These are phyloP conservation scores for Plotosus lineatus DNA, from an alignment of 2,113 vertebrate genomes.

Conservation along the genomic window DNA sequence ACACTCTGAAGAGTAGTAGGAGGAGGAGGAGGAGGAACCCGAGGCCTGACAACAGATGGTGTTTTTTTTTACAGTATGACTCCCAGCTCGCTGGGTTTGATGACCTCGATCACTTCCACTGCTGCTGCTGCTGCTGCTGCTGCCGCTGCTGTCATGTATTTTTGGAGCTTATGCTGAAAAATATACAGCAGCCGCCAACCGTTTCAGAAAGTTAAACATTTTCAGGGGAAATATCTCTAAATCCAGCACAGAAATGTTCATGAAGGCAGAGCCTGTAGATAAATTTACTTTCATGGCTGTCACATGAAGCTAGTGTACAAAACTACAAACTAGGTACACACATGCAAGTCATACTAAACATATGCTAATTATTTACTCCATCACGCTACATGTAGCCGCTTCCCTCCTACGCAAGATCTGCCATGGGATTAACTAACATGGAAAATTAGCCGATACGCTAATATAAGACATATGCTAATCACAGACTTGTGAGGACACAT, in stretches of 20 bases:
- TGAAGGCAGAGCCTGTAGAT: neutral
- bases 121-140: neutral
- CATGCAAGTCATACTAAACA: neutral
- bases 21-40: neutral
- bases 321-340: neutral
- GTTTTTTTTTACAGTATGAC: constrained; percentile 23
- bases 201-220: neutral
- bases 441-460: neutral
- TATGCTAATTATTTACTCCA: too few relatives aligned
- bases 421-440: neutral
- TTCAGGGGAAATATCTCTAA: neutral
- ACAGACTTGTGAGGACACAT: neutral
- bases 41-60: constrained; percentile 20
- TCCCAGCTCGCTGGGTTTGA: constrained; percentile 14
- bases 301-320: neutral
- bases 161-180: constrained; percentile 7
- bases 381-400: neutral
- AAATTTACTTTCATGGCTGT: too few relatives aligned
- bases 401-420: neutral
- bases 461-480: neutral
- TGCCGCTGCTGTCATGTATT: constrained; percentile 30
- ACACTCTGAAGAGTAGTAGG: neutral
- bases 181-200: neutral
- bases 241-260: neutral
- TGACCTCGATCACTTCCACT: constrained; percentile 18